These are phyloP conservation scores for Melanocharis versteri DNA, from an alignment of 2,113 vertebrate genomes.

Conservation along the genomic window DNA sequence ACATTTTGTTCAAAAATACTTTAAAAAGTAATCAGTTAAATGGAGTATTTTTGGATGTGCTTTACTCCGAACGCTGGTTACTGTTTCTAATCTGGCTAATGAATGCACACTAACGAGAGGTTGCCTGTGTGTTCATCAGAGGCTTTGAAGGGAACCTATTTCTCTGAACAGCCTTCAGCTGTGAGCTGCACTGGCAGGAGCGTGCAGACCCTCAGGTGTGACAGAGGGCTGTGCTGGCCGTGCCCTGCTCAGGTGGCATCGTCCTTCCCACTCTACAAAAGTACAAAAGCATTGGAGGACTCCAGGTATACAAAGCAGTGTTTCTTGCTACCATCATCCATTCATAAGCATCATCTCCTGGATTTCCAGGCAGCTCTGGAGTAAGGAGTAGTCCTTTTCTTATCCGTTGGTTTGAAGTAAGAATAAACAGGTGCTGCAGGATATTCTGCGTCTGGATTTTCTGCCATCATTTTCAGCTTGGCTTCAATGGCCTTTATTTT, in stretches of 20 bases:
- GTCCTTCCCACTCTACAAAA: conserved; percentile 47
- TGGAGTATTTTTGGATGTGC: conserved; percentile 38
- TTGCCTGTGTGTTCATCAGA: conserved; percentile 64
- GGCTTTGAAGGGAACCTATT: conserved; percentile 64
- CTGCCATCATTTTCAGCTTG: conserved; percentile 99
- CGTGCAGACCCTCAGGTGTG: neutral
- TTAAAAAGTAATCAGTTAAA: conserved; percentile 67
- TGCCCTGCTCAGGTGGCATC: neutral
- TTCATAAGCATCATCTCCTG: conserved; percentile 75
- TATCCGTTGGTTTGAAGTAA: conserved; percentile 93
- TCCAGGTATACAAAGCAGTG: conserved; percentile 21
- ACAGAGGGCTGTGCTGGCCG: neutral
- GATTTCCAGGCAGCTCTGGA: conserved; percentile 80
- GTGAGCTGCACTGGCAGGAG: conserved; percentile 43
- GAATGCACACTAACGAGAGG: conserved; percentile 64
- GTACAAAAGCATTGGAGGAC: conserved; percentile 57
- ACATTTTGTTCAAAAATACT: conserved; percentile 50
- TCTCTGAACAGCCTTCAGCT: conserved; percentile 58
- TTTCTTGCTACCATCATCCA: conserved; percentile 28
- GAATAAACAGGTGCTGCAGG: conserved; percentile 86
- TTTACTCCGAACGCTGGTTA: conserved; percentile 41
- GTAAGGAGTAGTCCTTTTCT: conserved; percentile 93
- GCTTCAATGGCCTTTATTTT: conserved; percentile 98
- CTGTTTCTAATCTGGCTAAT: conserved; percentile 63
- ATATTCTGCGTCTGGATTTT: conserved; percentile 90